These are phyloP conservation scores for Premnoplex brunnescens DNA, from an alignment of 2,797 vertebrate species.

Conservation along the genomic window DNA sequence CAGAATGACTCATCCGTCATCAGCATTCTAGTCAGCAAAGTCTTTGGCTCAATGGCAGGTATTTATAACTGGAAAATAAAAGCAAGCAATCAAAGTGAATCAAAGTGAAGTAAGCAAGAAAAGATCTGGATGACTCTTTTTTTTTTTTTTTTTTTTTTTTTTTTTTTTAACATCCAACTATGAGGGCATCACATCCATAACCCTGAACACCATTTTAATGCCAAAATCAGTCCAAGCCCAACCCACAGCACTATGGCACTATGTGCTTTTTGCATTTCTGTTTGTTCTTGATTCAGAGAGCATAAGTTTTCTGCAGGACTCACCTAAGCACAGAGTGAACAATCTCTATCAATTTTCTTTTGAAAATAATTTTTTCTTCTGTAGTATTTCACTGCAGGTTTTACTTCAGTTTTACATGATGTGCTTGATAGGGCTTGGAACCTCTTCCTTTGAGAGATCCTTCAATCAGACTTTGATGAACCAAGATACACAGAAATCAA, in stretches of 20 bases:
- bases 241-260: not conserved
- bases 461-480: not conserved
- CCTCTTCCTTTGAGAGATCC: not conserved
- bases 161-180: not conserved
- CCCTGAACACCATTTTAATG: not conserved
- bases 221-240: not conserved
- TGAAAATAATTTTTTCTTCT: not conserved
- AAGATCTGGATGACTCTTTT: not conserved
- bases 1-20: slow-evolving; percentile 34
- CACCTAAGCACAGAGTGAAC: not conserved
- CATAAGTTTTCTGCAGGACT: not conserved
- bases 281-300: not conserved
- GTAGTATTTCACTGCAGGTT: not conserved
- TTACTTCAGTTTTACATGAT: not conserved
- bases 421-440: accelerated
- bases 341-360: not conserved
- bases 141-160: not conserved
- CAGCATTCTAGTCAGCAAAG: slow-evolving; percentile 40
- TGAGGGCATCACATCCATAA: not conserved
- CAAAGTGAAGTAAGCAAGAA: not conserved
- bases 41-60: slow-evolving; percentile 29
- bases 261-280: not conserved
- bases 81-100: not conserved
- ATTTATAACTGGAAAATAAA: slow-evolving; percentile 28
- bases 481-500: not conserved